Evolutionary conservation across 2,888 invertebrate genomes (phyloP).

Genomic region (Sthenelais limicola): DNA sequence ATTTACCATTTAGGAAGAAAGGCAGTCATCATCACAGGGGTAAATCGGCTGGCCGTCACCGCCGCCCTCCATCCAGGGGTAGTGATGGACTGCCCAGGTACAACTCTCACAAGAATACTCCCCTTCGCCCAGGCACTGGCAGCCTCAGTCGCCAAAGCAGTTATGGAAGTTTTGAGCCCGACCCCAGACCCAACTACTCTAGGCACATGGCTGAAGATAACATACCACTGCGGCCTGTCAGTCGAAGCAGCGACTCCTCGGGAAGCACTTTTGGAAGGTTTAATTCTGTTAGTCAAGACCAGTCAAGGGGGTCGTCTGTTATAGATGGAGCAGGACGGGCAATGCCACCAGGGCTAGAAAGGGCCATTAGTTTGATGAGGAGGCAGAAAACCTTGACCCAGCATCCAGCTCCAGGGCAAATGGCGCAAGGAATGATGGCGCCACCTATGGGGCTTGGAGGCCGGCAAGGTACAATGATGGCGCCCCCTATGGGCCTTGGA

Average conservation of each 20-base stretch:
- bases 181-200: neutral
- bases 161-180: conserved; percentile 3
- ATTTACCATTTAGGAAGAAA: no score
- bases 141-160: neutral
- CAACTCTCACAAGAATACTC: conserved; percentile 8
- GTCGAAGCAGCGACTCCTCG: conserved; percentile 13
- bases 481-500: neutral
- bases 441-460: conserved; percentile 2
- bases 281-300: no score
- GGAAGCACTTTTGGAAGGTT: no score
- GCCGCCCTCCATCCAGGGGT: no score
- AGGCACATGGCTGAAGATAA: no score
- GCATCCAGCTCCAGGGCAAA: conserved; percentile 3
- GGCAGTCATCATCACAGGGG: no score
- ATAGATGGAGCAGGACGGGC: no score
- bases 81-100: no score
- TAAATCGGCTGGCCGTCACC: no score
- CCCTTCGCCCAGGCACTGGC: neutral
- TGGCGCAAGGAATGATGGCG: neutral
- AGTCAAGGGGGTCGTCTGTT: no score
- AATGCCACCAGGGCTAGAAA: conserved; percentile 3
- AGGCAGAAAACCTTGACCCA: conserved; percentile 20
- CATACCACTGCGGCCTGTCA: conserved; percentile 6
- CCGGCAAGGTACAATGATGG: neutral
- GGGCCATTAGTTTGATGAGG: conserved; percentile 24